Base-by-base conservation (phyloP, 2,797 vertebrate genomes). In the Sylvia borin region DNA sequence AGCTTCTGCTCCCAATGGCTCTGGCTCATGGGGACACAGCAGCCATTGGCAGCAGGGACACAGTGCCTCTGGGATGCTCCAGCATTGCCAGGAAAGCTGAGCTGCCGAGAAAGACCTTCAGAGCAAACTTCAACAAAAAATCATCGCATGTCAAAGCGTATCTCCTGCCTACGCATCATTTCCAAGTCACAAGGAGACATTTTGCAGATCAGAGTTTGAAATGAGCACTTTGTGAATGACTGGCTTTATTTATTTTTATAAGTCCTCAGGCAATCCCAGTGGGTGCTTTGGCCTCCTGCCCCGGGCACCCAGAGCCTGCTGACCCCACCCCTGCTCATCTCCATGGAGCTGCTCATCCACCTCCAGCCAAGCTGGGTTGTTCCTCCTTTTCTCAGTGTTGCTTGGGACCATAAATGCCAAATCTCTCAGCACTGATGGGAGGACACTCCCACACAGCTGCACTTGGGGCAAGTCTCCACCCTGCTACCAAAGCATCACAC, bases 261-360 rank as follows among this genome's bases (percentile, higher is more conserved):
- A 76, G 22, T 29, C 76, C 80, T 76, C 26, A 5, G 50, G n/a
- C 5, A 2, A 66, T 54, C 21, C 81, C 42, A 3, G 53, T 0
- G 14, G 45, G 47, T 38, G 50, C 67, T 64, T 22, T 19, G 5
- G 38, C 54, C 66, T 81, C 67, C 58, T 32, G n/a, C 22, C 71
- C n/a, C 0, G 0, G 25, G 47, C 27, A 12, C 62, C 50, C 25
- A 3, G 25, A 1, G 0, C 62, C 66, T 0, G 0, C 79, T n/a
- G 58, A 32, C 64, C 64, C 47, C 8, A 3, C 43, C 71, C 66
- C 50, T 19, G 68, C 68, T 80, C 21, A 43, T 58, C 61, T 65
- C 68, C 74, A 29, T 3, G 9, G 85, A 55, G 10, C 24, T 25
- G 66, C 55, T 72, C 83, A 70, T 64, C 90, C 64, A 58, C 8